Evolutionary conservation across 1,140 invertebrate genomes (phyloP).

Genomic region (Cotesia glomerata): DNA sequence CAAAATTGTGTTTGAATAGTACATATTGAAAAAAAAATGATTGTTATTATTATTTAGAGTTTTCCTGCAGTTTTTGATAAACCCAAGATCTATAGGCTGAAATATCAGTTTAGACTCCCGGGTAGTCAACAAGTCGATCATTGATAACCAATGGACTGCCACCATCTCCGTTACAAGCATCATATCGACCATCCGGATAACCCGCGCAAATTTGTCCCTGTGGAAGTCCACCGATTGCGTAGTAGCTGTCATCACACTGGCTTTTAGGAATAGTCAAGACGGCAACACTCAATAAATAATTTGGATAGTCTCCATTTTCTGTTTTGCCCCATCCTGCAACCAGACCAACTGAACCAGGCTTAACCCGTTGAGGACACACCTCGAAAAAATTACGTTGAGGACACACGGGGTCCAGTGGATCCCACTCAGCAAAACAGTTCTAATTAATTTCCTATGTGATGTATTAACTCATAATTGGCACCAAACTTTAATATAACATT

Average conservation of each 20-base stretch:
- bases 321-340: conserved; percentile 57
- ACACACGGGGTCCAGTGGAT: too few species aligned
- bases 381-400: too few species aligned
- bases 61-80: conserved; percentile 20
- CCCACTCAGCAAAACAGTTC: too few species aligned
- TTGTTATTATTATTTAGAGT: too few species aligned
- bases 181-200: conserved; percentile 55
- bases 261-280: conserved; percentile 42
- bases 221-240: conserved; percentile 29
- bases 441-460: too few species aligned
- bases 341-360: conserved; percentile 38
- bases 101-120: conserved; percentile 65
- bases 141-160: conserved; percentile 55
- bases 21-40: too few species aligned
- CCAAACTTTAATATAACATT: too few species aligned
- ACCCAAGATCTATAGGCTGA: conserved; percentile 58
- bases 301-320: neutral
- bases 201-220: conserved; percentile 61
- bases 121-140: conserved; percentile 56
- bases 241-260: conserved; percentile 36
- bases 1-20: too few species aligned
- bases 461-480: too few species aligned
- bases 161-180: conserved; percentile 63
- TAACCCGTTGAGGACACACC: too few species aligned
- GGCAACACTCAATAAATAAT: conserved; percentile 35